Conservation (phyloP, 2,113 vertebrate species). For the Barbus barbus region DNA sequence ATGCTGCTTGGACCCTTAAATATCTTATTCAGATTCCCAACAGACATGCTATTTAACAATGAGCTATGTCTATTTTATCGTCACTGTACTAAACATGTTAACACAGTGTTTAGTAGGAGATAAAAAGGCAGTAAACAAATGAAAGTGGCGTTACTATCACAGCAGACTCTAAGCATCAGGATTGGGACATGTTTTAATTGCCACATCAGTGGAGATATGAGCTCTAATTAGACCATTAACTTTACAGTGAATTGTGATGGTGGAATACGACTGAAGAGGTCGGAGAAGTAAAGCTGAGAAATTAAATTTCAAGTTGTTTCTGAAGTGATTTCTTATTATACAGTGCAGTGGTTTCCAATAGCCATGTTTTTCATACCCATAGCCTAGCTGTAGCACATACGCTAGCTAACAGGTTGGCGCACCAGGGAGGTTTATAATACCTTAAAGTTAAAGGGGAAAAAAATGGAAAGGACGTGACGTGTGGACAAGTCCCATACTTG, state of each 20-base stretch:
- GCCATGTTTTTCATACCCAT: too few species aligned
- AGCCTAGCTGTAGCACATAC: too few species aligned
- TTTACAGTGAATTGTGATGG: slow-evolving; percentile 13
- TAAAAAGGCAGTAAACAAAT: neutral
- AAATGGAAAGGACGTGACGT: too few species aligned
- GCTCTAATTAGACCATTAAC: slow-evolving; percentile 37
- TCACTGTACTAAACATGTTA: neutral
- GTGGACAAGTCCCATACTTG: too few species aligned
- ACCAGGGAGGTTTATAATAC: too few species aligned
- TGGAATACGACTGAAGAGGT: slow-evolving; percentile 1
- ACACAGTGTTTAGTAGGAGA: neutral
- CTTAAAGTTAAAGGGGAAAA: too few species aligned
- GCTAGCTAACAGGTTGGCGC: too few species aligned
- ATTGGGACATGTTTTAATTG: neutral
- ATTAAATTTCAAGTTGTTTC: too few species aligned
- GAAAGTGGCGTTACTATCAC: neutral
- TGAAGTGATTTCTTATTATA: too few species aligned
- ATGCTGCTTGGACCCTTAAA: neutral
- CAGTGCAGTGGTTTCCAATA: too few species aligned
- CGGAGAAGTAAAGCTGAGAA: too few species aligned
- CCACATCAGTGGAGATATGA: slow-evolving; percentile 32
- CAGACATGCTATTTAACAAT: neutral
- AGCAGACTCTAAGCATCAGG: too few species aligned
- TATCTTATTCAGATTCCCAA: neutral
- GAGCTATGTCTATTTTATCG: neutral